Base-by-base conservation (phyloP, 1,140 invertebrate species). In the Drosophila asahinai region DNA sequence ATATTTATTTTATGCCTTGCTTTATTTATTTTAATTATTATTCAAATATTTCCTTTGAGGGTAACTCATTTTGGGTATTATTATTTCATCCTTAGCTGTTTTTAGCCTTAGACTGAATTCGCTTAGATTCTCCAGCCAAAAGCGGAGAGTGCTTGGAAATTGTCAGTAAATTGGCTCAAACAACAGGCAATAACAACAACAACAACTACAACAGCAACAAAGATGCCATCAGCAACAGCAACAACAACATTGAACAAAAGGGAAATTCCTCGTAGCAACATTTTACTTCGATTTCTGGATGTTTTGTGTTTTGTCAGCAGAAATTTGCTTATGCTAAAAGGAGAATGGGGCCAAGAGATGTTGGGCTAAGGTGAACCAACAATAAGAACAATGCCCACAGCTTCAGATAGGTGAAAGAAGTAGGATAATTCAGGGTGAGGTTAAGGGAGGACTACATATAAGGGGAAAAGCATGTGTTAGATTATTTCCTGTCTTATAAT, bases 141-240 rank as follows among this genome's bases (percentile, higher is more conserved):
- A 40, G 33, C 45, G 6, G 33, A 65, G 82, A 86, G 82, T 81
- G 82, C 59, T 64, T 78, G 80, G 80, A 87, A 87, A 87, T 87
- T 87, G 84, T 87, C 84, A 89, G 84, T 89, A 87, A 87, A 87
- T 87, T 87, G 84, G 84, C 84, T 89, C 80, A 86, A 81, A 65
- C 77, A 81, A 78, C 77, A 87, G 55, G 55, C 77, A 76, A 42
- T 61, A 74, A 65, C 48, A 49, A 7, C 43, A 33, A 25, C 74
- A 73, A 54, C 75, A 67, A 11, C 61, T 55, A 71, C 63, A 83
- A 48, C 42, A 54, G 51, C 64, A 64, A 60, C 77, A 84, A 74
- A 45, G 70, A 68, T 64, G 52, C 55, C 73, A 77, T 77, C 75
- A 83, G 65, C 63, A 58, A 38, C 48, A 72, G 58, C 45, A 74